Conservation (phyloP, 2,113 vertebrate species). For the Uropsilus gracilis region DNA sequence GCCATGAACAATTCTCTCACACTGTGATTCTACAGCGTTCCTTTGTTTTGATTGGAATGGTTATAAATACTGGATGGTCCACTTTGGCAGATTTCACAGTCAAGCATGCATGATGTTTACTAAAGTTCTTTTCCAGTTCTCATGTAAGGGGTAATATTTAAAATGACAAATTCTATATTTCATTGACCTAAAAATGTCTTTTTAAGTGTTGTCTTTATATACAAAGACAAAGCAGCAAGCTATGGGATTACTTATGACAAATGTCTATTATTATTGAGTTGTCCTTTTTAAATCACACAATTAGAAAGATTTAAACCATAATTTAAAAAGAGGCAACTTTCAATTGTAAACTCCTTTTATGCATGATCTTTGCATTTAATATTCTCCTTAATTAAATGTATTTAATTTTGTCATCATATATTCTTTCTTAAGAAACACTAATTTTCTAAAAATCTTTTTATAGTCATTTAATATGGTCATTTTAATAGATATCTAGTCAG, state of each 20-base stretch:
- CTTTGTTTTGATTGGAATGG: constrained; percentile 27
- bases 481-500: no score
- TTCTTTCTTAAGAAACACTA: background rate
- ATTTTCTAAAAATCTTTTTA: background rate
- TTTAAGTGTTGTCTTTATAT: background rate
- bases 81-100: constrained; percentile 34
- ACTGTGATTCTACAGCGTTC: constrained; percentile 37
- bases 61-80: background rate
- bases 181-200: background rate
- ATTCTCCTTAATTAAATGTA: background rate
- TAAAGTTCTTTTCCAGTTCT: background rate
- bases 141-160: background rate
- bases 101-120: background rate
- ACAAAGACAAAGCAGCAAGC: background rate
- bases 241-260: background rate
- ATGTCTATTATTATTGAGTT: background rate
- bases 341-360: background rate
- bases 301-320: background rate
- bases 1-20: constrained; percentile 18
- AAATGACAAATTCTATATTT: background rate
- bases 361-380: background rate
- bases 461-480: background rate
- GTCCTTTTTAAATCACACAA: background rate
- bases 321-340: no score
- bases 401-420: background rate